These are phyloP conservation scores for Botia almorhae DNA, from an alignment of 2,797 vertebrate species.

Conservation along the genomic window DNA sequence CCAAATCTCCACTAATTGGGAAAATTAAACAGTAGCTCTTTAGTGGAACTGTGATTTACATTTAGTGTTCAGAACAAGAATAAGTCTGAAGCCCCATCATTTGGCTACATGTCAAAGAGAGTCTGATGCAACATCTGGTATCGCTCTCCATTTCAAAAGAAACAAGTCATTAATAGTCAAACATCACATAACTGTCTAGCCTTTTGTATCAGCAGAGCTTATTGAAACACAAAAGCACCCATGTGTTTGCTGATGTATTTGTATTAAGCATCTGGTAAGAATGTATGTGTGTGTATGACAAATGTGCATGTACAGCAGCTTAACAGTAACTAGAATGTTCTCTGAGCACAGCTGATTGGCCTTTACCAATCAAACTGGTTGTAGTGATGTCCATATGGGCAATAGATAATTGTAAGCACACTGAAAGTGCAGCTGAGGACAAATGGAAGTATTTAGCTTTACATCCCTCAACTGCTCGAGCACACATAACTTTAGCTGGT, in stretches of 20 bases:
- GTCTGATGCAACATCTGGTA: conserved; percentile 33
- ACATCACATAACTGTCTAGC: conserved; percentile 24
- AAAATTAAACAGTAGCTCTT: not conserved
- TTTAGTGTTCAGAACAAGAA: not conserved
- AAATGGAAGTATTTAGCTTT: no score
- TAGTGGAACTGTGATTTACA: not conserved
- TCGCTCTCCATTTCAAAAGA: conserved; percentile 50
- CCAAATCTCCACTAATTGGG: not conserved
- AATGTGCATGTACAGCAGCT: not conserved
- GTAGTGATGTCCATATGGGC: no score
- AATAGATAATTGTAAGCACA: no score
- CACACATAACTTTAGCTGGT: no score
- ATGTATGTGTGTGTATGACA: conserved; percentile 23
- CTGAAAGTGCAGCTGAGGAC: no score
- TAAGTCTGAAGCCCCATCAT: conserved; percentile 6
- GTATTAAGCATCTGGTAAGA: conserved; percentile 34
- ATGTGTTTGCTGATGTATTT: conserved; percentile 39
- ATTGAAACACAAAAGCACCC: conserved; percentile 34
- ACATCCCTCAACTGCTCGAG: no score
- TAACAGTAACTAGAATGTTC: not conserved
- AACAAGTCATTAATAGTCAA: conserved; percentile 53
- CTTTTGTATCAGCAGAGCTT: conserved; percentile 17
- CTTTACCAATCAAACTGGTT: not conserved
- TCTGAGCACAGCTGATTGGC: not conserved
- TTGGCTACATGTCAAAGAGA: conserved; percentile 35